Evolutionary conservation across 2,797 vertebrate genomes (phyloP), one percentile per base, ranked within the genome.

Genomic region (Coendou prehensilis): DNA sequence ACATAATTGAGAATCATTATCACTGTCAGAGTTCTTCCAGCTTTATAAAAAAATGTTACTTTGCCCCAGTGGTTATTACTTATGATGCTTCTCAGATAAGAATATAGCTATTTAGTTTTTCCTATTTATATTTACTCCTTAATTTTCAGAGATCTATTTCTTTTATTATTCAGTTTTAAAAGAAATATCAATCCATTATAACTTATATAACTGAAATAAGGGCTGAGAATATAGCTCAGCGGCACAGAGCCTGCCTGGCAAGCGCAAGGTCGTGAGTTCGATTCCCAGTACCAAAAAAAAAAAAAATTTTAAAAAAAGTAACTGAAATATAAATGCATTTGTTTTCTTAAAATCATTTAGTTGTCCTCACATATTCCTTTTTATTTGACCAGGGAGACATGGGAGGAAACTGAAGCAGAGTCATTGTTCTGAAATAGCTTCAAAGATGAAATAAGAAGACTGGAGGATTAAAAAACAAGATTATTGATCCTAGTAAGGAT

Each of bases 21-120:
- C 59, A 79, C 85, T 90, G 57, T 56, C 59, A 71, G 11, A 41
- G 2, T 92, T 95, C 86, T 91, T 73, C 61, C 0, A 84, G n/a
- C 50, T 84, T 94, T 84, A 95, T 50, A 84, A 89, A 96, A 97
- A 84, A 23, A 23, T 64, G 85, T 45, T 61, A 89, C 80, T 95
- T 93, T n/a, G 30, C 50, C 56, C 18, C 52, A 75, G 17, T 75
- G 18, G 18, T 13, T 96, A 73, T 79, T 79, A 59, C 52, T 92
- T 88, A 56, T 54, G 54, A 88, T 79, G 26, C 22, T 57, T 95
- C 56, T 94, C 50, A 81, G 75, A 45, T 79, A 93, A 93, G 33
- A 92, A 93, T 82, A 78, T 85, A 63, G 52, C 64, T 57, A 84
- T 33, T 91, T 63, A 85, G 17, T 91, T 89, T 81, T 20, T 93